Evolutionary conservation across 2,797 vertebrate genomes (phyloP).

Genomic region (Gymnoscopelus braueri): DNA sequence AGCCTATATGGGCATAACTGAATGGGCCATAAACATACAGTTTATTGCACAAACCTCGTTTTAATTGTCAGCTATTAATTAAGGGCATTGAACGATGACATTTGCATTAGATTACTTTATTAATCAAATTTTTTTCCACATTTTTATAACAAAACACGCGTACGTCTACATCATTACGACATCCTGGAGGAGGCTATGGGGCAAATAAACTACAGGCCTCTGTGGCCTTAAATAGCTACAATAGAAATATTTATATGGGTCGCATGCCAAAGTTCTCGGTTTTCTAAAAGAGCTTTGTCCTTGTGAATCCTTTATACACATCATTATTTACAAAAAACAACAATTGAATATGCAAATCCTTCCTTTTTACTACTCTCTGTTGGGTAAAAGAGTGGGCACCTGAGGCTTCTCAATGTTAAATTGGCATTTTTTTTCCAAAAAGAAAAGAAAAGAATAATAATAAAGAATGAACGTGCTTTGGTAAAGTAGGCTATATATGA

Average conservation of each 20-base stretch:
- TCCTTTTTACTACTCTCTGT: too few relatives aligned
- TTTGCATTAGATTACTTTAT: constrained; percentile 65
- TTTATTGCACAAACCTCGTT: too few relatives aligned
- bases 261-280: constrained; percentile 50
- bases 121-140: constrained; percentile 52
- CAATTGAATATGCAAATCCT: too few relatives aligned
- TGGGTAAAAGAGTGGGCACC: too few relatives aligned
- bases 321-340: constrained; percentile 46
- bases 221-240: constrained; percentile 47
- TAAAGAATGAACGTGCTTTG: too few relatives aligned
- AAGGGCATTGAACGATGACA: constrained; percentile 24
- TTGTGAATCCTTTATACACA: constrained; percentile 62
- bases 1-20: too few relatives aligned
- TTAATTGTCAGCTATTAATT: neutral
- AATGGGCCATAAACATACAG: too few relatives aligned
- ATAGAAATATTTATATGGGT: constrained; percentile 79
- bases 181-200: constrained; percentile 55
- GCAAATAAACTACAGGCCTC: constrained; percentile 58
- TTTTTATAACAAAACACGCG: constrained; percentile 41
- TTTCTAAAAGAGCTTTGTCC: constrained; percentile 75
- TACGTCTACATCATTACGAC: constrained; percentile 65
- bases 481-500: too few relatives aligned
- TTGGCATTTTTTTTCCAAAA: too few relatives aligned
- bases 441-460: too few relatives aligned
- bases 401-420: too few relatives aligned